These are phyloP conservation scores for Noturus placidus DNA, from an alignment of 2,113 vertebrate genomes.

Conservation along the genomic window DNA sequence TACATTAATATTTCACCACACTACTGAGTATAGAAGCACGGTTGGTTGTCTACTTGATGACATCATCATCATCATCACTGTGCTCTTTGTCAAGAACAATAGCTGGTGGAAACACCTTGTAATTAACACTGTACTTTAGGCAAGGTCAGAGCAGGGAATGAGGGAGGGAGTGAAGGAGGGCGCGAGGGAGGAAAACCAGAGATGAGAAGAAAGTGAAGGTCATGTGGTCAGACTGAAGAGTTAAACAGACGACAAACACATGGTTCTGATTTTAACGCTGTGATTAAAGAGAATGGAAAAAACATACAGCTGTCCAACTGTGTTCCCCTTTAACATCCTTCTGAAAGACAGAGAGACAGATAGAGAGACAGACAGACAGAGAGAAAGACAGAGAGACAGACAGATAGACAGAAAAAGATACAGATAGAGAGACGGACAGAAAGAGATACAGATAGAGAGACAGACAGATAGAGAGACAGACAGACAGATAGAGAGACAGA, in stretches of 20 bases:
- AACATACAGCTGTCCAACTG: neutral
- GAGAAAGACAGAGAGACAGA: neutral
- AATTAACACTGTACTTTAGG: neutral
- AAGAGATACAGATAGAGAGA: neutral
- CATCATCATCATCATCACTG: no score
- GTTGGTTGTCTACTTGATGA: neutral
- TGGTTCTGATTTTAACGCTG: constrained; percentile 9
- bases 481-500: neutral
- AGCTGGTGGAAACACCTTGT: neutral
- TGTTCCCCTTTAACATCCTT: neutral
- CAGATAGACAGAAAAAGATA: neutral
- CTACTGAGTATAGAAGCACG: neutral
- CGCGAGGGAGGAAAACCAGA: neutral
- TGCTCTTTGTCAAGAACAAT: neutral
- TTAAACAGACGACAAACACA: neutral
- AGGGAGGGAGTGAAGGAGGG: neutral
- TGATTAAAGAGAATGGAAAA: neutral
- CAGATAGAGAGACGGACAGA: neutral
- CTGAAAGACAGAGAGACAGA: neutral
- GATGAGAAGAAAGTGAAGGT: neutral
- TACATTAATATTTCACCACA: neutral
- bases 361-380: constrained; percentile 8
- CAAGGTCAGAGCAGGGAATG: neutral
- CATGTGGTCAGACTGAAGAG: constrained; percentile 3
- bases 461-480: neutral